phyloP scores from a whole-genome alignment of 2,888 invertebrate genomes.

The Lamellibrachia satsuma region DNA sequence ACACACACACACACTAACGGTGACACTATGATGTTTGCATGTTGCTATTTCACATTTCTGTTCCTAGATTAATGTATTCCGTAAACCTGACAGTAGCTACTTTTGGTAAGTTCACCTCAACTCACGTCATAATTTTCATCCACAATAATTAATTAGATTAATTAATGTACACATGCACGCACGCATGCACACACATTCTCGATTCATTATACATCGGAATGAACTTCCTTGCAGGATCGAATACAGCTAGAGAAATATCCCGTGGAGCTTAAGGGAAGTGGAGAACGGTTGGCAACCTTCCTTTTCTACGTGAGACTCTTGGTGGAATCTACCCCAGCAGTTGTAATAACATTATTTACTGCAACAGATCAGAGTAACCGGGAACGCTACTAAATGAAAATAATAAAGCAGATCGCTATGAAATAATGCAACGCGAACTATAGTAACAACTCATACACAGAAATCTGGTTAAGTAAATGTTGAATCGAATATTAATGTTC shows the following conservation, averaged over 20 bases:
- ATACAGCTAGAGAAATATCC: conserved; percentile 25
- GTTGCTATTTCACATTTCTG: background rate
- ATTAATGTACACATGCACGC: background rate
- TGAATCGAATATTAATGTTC: background rate
- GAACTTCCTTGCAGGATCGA: conserved; percentile 21
- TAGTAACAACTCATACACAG: background rate
- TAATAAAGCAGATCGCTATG: background rate
- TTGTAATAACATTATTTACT: background rate
- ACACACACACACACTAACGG: background rate
- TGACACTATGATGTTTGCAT: background rate
- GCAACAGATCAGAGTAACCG: background rate
- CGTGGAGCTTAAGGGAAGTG: conserved; percentile 31
- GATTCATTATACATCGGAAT: background rate
- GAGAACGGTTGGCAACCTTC: conserved; percentile 56
- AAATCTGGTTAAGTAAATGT: background rate
- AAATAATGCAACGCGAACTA: background rate
- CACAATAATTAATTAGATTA: background rate
- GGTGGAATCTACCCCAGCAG: background rate
- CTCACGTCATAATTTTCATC: background rate
- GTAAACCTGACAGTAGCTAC: too few species aligned
- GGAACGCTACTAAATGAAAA: background rate
- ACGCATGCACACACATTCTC: background rate
- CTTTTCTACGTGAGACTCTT: conserved; percentile 53
- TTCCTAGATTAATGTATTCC: background rate
- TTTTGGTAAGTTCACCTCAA: too few species aligned